phyloP scores from a whole-genome alignment of 1,140 invertebrate species.

The Portunus trituberculatus region DNA sequence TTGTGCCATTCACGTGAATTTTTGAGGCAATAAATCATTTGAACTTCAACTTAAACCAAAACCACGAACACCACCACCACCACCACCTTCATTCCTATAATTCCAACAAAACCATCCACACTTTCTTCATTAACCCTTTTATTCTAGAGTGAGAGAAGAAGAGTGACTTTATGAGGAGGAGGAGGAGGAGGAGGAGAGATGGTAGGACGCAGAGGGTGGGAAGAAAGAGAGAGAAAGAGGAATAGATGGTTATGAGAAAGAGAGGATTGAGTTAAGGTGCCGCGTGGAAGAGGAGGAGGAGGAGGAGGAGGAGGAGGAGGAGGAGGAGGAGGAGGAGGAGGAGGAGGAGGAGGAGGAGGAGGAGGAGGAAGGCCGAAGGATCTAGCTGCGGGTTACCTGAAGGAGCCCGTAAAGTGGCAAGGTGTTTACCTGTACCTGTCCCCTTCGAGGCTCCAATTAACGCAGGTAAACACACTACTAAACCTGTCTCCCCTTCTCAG shows the following conservation, averaged over 20 bases:
- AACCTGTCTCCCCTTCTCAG: not conserved
- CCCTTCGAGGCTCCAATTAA: not conserved
- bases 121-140: not conserved
- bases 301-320: not conserved
- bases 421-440: constrained; percentile 8
- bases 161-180: not conserved
- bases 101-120: not conserved
- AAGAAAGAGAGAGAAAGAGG: not conserved
- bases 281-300: not conserved
- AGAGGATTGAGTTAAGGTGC: too few relatives aligned
- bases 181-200: not conserved
- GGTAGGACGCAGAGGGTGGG: too few relatives aligned
- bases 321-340: not conserved
- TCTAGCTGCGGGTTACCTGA: not conserved
- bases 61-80: too few relatives aligned
- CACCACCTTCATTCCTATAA: not conserved
- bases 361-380: not conserved
- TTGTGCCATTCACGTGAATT: too few relatives aligned
- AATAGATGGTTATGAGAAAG: not conserved
- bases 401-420: not conserved
- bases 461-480: constrained; percentile 10
- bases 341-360: constrained; percentile 26
- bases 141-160: not conserved
- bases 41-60: too few relatives aligned
- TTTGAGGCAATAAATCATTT: too few relatives aligned